Percentiles rank a stretch among this genome's conserved stretches.
phyloP scores from a whole-genome alignment of 92 coral and sea anemone genomes.

The Siderastrea siderea region DNA sequence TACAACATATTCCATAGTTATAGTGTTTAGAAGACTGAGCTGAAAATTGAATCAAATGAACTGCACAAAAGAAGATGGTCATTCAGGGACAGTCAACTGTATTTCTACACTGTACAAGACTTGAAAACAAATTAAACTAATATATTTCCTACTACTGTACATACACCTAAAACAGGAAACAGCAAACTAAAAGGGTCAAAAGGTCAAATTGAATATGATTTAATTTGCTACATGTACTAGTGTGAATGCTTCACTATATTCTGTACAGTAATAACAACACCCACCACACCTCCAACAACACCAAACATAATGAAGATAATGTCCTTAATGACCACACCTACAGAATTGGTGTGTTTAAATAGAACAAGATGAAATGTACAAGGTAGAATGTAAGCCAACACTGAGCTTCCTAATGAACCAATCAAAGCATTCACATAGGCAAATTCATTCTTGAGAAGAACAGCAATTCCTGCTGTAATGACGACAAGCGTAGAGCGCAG shows the following conservation, averaged over 20 bases:
- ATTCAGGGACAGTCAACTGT: too few species aligned
- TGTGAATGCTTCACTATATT: slow-evolving; percentile 62
- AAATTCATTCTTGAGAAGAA: slow-evolving; percentile 80
- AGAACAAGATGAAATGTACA: slow-evolving; percentile 80
- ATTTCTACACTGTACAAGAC: too few species aligned
- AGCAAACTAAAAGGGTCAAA: too few species aligned
- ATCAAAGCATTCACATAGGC: slow-evolving; percentile 89
- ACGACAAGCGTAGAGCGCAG: slow-evolving; percentile 75
- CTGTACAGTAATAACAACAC: slow-evolving; percentile 85
- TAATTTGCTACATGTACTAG: background rate
- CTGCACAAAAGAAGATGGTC: too few species aligned
- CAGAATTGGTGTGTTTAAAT: slow-evolving; percentile 77
- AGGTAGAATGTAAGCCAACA: slow-evolving; percentile 87
- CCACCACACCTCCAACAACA: slow-evolving; percentile 86
- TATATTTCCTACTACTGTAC: too few species aligned
- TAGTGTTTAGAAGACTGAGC: too few species aligned
- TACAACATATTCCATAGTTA: too few species aligned
- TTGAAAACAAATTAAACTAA: too few species aligned
- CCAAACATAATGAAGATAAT: slow-evolving; percentile 82
- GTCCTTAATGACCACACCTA: slow-evolving; percentile 75
- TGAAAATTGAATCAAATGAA: too few species aligned
- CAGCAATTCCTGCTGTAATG: slow-evolving; percentile 78
- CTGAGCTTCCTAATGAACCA: slow-evolving; percentile 92
- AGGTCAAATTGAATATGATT: too few species aligned
- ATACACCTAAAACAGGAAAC: too few species aligned